phyloP scores from a whole-genome alignment of 2,113 vertebrate species.

The Diglossa brunneiventris region DNA sequence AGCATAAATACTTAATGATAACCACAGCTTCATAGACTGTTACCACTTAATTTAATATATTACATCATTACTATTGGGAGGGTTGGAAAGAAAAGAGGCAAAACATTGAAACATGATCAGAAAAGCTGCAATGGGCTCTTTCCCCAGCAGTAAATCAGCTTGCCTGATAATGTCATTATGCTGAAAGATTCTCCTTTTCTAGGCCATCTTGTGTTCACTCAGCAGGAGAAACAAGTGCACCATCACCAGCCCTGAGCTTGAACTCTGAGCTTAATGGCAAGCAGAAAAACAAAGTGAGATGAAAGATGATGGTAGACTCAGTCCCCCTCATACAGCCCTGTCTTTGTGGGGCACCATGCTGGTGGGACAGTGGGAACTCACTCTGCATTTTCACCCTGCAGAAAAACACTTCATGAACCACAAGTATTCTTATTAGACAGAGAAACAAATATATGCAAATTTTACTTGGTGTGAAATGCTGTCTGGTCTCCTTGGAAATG shows the following conservation, averaged over 20 bases:
- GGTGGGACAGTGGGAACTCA: background rate
- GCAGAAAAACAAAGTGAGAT: background rate
- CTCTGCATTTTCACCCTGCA: background rate
- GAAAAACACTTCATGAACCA: background rate
- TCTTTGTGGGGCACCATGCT: background rate
- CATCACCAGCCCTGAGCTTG: background rate
- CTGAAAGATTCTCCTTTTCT: background rate
- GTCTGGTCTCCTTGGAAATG: background rate
- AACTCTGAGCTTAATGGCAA: background rate
- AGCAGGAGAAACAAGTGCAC: background rate
- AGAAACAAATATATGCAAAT: background rate
- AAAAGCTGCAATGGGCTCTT: background rate
- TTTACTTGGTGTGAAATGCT: background rate
- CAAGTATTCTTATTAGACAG: background rate
- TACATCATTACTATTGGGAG: background rate
- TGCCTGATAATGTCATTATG: background rate
- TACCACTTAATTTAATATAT: slow-evolving; percentile 48
- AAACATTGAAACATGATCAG: background rate
- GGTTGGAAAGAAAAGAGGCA: background rate
- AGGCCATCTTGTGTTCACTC: background rate
- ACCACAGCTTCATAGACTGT: slow-evolving; percentile 27
- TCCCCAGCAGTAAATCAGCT: background rate
- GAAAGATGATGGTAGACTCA: background rate
- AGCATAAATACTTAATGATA: slow-evolving; percentile 58
- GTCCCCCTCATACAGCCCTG: accelerated